Evolutionary conservation across 2,797 vertebrate genomes (phyloP).

Genomic region (Alosa sapidissima): DNA sequence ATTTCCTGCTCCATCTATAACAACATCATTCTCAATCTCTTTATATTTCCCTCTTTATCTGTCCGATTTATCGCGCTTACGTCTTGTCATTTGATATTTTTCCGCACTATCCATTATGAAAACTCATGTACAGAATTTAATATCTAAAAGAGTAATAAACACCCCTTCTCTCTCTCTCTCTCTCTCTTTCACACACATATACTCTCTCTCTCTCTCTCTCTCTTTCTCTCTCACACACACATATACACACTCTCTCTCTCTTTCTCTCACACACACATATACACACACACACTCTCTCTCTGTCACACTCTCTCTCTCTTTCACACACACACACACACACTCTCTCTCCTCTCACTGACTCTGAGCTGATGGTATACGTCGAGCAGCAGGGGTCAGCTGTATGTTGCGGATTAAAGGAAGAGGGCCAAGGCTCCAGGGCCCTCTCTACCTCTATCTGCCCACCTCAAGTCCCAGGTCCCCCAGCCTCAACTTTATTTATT

Average conservation of each 20-base stretch:
- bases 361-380: not conserved
- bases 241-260: not conserved
- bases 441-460: not conserved
- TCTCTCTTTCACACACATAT: not conserved
- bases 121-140: not conserved
- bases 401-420: not conserved
- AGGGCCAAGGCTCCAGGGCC: not conserved
- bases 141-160: not conserved
- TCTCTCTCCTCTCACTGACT: not conserved
- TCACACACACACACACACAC: not conserved
- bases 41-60: not conserved
- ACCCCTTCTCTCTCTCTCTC: not conserved
- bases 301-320: not conserved
- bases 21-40: not conserved
- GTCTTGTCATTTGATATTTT: slow-evolving; percentile 4
- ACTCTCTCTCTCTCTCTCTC: not conserved
- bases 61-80: not conserved
- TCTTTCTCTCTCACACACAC: not conserved
- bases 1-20: not conserved
- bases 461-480: not conserved
- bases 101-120: not conserved
- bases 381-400: not conserved
- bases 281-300: not conserved
- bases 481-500: not conserved
- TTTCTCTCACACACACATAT: not conserved